Evolutionary conservation across 1,140 invertebrate species (phyloP), one percentile per base, ranked within the genome.

Genomic region (Aphelenchoides fujianensis): DNA sequence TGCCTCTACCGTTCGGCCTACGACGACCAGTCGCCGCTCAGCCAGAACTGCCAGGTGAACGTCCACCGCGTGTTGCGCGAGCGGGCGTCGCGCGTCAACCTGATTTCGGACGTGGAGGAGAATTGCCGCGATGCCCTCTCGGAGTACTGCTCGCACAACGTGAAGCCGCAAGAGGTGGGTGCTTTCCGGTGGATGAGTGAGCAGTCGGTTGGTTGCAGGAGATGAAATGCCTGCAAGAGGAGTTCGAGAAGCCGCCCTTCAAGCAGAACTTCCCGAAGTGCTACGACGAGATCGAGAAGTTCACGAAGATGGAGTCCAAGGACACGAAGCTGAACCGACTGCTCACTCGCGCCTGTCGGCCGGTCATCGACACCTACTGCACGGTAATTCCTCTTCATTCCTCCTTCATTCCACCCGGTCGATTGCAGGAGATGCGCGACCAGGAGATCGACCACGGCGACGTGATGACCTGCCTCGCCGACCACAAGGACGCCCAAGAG

Each of bases 101-200:
- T 98, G 3, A 90, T 94, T 75, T 95, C 95, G 5, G 91, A 95
- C 86, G 91, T 98, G 70, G 94, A 97, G 86, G 90, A 92, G 80
- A 88, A 88, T 41, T 98, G 96, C 83, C 86, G 97, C 0, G 88
- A 89, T 72, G 93, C 97, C 80, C 87, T 98, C 1, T 90, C 91
- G 0, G 87, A 88, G 64, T 88, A 89, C 78, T 98, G 96, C 84
- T 90, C 90, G 61, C 90, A 92, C 63, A 90, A 92, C 84, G 91
- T 90, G 30, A 69, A 80, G 54, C 83, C 77, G 48, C 36, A 89
- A 89, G 67, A 91, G 90, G 85, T n/a, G n/a, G n/a, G n/a, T n/a
- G n/a, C n/a, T 16, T 69, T 69, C 69, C 3, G 70, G 35, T 70
- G 23, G 31, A 74, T 30, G 16, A 19, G 34, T 5, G 16, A 78